phyloP scores from a whole-genome alignment of 2,888 invertebrate species.

The Chloroclystis v-ata region DNA sequence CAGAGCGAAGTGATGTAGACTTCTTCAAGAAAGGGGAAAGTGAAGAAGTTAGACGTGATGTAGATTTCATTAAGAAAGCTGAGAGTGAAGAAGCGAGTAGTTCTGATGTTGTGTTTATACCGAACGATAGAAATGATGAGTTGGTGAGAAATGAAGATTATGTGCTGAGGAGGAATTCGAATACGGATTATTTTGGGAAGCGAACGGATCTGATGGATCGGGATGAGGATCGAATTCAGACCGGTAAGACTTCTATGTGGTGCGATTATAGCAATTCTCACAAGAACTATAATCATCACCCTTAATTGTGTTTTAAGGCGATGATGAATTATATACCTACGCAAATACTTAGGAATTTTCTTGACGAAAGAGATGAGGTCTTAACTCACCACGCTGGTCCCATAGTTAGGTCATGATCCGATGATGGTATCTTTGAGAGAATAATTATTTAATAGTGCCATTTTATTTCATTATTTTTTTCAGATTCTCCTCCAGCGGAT shows the following conservation, averaged over 20 bases:
- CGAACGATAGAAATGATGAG: slow-evolving; percentile 36
- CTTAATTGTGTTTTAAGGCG: too few species aligned
- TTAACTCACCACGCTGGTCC: too few species aligned
- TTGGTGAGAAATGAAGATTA: slow-evolving; percentile 25
- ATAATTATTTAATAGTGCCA: too few species aligned
- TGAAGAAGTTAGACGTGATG: not conserved
- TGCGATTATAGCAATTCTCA: too few species aligned
- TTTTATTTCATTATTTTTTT: slow-evolving; percentile 7
- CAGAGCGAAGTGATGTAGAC: not conserved
- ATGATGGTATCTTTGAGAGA: too few species aligned
- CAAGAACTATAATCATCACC: too few species aligned
- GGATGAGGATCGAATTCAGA: slow-evolving; percentile 30
- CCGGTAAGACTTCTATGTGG: slow-evolving; percentile 37
- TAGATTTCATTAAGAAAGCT: not conserved
- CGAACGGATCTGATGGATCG: slow-evolving; percentile 23
- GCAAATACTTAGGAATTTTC: too few species aligned
- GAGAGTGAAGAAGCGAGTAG: not conserved
- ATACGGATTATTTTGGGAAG: not conserved
- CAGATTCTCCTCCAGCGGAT: slow-evolving; percentile 42
- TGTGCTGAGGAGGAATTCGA: slow-evolving; percentile 21
- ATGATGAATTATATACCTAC: too few species aligned
- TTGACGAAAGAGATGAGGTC: too few species aligned
- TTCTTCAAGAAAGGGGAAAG: not conserved
- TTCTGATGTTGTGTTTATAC: slow-evolving; percentile 50
- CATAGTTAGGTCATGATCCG: too few species aligned